These are phyloP conservation scores for roundworm (Caenorhabditis elegans) DNA, from an alignment of 1,140 invertebrate genomes.

Conservation along the genomic window WBcel235 BX284604.4:15932001-15932500, in stretches of 20 bases:
- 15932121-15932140: constrained; percentile 33
- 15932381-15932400: background rate
- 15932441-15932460: background rate
- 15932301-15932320: background rate
- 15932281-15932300: background rate
- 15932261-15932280: background rate
- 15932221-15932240: background rate
- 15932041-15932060: constrained; percentile 59
- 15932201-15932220: constrained; percentile 8
- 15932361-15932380: background rate
- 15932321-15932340: background rate
- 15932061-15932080: constrained; percentile 60
- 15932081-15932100: background rate
- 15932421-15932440: constrained; percentile 26
- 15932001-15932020: constrained; percentile 49
- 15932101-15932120: constrained; percentile 34
- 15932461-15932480: background rate
- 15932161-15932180: background rate
- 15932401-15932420: background rate
- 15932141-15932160: background rate
- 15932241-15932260: background rate
- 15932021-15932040: constrained; percentile 59
- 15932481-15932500: too few species aligned
- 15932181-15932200: constrained; percentile 19
- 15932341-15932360: background rate